Base-by-base conservation (phyloP, 1,140 invertebrate genomes). In the Drosophila nigrodunni region DNA sequence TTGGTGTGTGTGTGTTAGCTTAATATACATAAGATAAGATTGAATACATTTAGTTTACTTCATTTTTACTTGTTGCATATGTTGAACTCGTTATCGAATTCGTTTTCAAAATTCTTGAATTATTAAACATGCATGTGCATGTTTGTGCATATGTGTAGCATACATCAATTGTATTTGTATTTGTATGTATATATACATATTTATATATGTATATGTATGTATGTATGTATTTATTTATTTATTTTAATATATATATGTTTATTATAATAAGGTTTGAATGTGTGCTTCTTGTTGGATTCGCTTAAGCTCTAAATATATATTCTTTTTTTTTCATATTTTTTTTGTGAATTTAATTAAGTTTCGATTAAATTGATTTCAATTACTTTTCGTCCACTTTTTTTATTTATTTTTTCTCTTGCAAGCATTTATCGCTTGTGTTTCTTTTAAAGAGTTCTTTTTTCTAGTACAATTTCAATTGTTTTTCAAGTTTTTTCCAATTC, bases 11-110 rank as follows among this genome's bases (percentile, higher is more conserved):
- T 80, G 41, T 61, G 55, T 72, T 80, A 43, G 54, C 67, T 70
- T 83, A 83, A 67, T 66, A 67, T 76, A 78, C 46, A 76, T 78
- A 76, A 83, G 77, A 77, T 83, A 80, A 85, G 25, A 85, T 85
- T 77, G 77, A 77, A 78, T 86, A 86, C 57, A 85, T 80, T 80
- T 65, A 83, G 55, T 50, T 67, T 67, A 58, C 58, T 73, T 58
- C 72, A 71, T 78, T 67, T 78, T 67, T 62, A 54, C 30, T 54
- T 74, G 37, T 41, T 68, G 64, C 50, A 69, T 62, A 35, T 74
- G 11, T 52, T 60, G 41, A 67, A 54, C 21, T 54, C 68, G 73
- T 67, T 46, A 39, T 49, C 34, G 55, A 55, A 10, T 41, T 57
- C 54, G 15, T 41, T 54, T 7, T 68, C 57, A 35, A 72, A 35